Evolutionary conservation across 2,113 vertebrate species (phyloP).

Genomic region (Sarotherodon lohbergeri): DNA sequence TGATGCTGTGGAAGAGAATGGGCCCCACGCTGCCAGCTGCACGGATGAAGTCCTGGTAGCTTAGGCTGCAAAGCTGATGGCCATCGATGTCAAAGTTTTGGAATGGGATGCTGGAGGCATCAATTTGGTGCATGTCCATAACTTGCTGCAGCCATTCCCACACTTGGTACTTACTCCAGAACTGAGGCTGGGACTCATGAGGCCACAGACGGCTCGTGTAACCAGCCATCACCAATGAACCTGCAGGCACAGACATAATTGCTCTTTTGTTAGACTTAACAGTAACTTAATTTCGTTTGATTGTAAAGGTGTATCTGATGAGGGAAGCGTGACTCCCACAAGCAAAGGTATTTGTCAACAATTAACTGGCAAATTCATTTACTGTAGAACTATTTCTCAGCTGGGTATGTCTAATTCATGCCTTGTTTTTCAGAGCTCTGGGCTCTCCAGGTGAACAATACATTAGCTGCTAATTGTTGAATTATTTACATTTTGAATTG

Average conservation of each 20-base stretch:
- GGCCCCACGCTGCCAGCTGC: constrained; percentile 85
- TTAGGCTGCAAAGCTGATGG: constrained; percentile 89
- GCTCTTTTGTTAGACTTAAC: background rate
- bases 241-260: constrained; percentile 20
- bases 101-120: constrained; percentile 87
- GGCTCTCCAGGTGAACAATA: constrained; percentile 15
- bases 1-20: constrained; percentile 86
- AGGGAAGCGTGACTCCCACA: background rate
- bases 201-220: constrained; percentile 85
- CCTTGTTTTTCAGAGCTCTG: background rate
- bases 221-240: constrained; percentile 55
- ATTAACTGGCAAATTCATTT: constrained; percentile 8
- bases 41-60: constrained; percentile 85
- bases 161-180: constrained; percentile 95
- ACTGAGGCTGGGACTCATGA: constrained; percentile 85
- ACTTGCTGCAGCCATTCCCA: constrained; percentile 98
- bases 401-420: background rate
- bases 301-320: background rate
- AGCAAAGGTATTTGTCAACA: constrained; percentile 13
- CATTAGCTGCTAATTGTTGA: constrained; percentile 17
- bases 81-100: constrained; percentile 92
- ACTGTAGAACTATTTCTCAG: background rate
- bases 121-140: constrained; percentile 92
- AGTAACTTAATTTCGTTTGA: background rate
- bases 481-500: constrained; percentile 9